Evolutionary conservation across 2,113 vertebrate genomes (phyloP).

Genomic region (Barbus barbus): DNA sequence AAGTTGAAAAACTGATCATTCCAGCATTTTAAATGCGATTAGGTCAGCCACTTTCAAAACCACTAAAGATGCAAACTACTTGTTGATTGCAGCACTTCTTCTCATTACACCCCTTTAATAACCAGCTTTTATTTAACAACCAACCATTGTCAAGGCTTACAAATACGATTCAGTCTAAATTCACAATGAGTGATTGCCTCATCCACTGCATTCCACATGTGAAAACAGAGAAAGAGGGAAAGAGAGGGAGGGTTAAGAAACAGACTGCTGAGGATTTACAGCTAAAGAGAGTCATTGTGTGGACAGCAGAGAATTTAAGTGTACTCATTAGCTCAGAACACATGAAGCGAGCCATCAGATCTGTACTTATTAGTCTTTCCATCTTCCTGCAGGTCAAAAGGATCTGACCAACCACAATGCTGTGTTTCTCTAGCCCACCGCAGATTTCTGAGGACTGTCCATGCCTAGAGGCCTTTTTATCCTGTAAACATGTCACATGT

Average conservation of each 20-base stretch:
- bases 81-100: no score
- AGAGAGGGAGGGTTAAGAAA: slow-evolving; percentile 2
- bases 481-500: no score
- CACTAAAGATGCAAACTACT: no score
- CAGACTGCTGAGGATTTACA: slow-evolving; percentile 1
- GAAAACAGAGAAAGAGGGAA: not conserved
- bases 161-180: not conserved
- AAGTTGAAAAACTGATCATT: no score
- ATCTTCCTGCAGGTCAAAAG: slow-evolving; percentile 19
- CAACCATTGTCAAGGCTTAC: no score
- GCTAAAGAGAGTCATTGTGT: slow-evolving; percentile 9
- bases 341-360: slow-evolving; percentile 18
- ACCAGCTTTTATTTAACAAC: no score
- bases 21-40: no score
- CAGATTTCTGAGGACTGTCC: not conserved
- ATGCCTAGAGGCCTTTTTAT: not conserved
- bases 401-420: slow-evolving; percentile 8
- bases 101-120: no score
- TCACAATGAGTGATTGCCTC: not conserved
- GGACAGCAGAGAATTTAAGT: slow-evolving; percentile 15
- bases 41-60: no score
- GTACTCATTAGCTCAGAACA: slow-evolving; percentile 22
- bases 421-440: not conserved
- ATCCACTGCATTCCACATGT: not conserved
- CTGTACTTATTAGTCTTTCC: slow-evolving; percentile 1